Conservation (phyloP, 2,113 vertebrate genomes). For the Hippoglossus stenolepis region DNA sequence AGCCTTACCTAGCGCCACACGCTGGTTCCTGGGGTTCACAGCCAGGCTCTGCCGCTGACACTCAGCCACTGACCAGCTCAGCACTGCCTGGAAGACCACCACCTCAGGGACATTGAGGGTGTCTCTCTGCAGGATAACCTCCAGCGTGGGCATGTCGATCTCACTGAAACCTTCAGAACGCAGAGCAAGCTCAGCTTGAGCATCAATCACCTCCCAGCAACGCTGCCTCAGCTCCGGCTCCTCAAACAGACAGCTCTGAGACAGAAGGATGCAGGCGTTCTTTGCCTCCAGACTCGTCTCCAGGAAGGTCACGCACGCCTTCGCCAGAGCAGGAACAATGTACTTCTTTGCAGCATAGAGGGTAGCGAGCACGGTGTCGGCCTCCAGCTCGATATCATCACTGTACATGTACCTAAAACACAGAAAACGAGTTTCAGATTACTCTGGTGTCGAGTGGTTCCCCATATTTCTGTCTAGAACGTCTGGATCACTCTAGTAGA, state of each 20-base stretch:
- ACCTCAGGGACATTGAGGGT: conserved; percentile 92
- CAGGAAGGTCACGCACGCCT: conserved; percentile 93
- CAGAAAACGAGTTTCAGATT: neutral
- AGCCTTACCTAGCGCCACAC: conserved; percentile 88
- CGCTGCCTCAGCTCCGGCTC: conserved; percentile 94
- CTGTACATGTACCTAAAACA: conserved; percentile 92
- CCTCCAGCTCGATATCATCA: conserved; percentile 95
- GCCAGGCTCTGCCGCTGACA: conserved; percentile 89
- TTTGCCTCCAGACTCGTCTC: conserved; percentile 95
- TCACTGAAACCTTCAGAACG: conserved; percentile 93
- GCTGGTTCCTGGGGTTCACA: conserved; percentile 85
- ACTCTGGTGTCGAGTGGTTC: neutral
- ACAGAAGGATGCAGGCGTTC: conserved; percentile 94
- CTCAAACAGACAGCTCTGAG: conserved; percentile 95
- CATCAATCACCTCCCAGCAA: conserved; percentile 97
- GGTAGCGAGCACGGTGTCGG: conserved; percentile 93
- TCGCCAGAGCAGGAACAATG: conserved; percentile 92
- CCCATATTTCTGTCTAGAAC: neutral
- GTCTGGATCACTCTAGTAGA: neutral
- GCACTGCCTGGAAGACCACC: conserved; percentile 89
- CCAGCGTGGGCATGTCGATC: conserved; percentile 91
- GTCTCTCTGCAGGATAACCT: conserved; percentile 91
- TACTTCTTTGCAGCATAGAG: conserved; percentile 97
- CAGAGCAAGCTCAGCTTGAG: conserved; percentile 93
- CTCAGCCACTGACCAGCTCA: conserved; percentile 92